Evolutionary conservation across 2,797 vertebrate species (phyloP), one percentile per base, ranked within the genome.

Genomic region (Acanthis flammea): DNA sequence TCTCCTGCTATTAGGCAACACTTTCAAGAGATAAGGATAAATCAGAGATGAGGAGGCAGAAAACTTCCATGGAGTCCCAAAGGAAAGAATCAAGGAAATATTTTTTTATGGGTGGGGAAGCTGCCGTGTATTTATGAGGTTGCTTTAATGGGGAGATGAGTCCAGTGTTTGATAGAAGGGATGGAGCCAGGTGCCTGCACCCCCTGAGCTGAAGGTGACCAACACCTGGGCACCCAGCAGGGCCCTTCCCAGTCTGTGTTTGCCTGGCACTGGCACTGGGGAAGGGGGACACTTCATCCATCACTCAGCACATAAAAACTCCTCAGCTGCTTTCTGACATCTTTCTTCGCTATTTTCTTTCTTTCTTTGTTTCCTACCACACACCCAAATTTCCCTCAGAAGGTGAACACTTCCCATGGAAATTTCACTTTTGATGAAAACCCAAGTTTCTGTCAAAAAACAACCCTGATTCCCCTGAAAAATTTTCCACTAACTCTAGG

Each of bases 371-470:
- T 48, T 88, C 80, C n/a, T 44, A 65, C 19, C 44, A 45, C 78
- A 74, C 4, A 1, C n/a, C 21, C 54, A 27, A 31, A 74, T 79
- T 92, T 89, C 57, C 78, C 0, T 1, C 68, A 50, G 57, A 92
- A 95, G 89, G 84, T 51, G 75, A 86, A 70, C 5, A 6, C 65
- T 83, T 92, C 84, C 84, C 65, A 68, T 74, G 74, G 90, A 95
- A 93, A 93, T 92, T 74, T 82, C 50, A 54, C 85, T 88, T 93
- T 55, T 88, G 86, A 92, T 39, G 65, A 86, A 91, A 95, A 93
- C 72, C 87, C 94, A 96, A 91, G 75, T 86, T 91, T 85, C 92
- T 93, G 92, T 91, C 88, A 93, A 80, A 93, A 88, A 94, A 54
- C 13, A 19, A 8, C 9, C 7, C 19, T 24, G 51, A 71, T 55